Base-by-base conservation (phyloP, 2,113 vertebrate species). In the Rhinoptilus africanus region DNA sequence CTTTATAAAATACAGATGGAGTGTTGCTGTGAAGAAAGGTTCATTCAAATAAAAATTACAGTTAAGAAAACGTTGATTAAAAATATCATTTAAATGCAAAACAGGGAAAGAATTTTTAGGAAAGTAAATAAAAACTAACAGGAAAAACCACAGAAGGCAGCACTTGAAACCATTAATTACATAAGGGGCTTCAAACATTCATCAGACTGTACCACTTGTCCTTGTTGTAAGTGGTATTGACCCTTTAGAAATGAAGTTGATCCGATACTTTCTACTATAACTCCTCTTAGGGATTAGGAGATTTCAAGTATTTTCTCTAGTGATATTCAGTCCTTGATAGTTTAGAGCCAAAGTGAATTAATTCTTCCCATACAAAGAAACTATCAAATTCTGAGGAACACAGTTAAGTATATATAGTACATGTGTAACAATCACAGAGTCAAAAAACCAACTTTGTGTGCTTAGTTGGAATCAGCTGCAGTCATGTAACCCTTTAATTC, bases 301-400 rank as follows among this genome's bases (percentile, higher is more conserved):
- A 96, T 94, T 95, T 97, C 88, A 97, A 84, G 57, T 72, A 62
- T 95, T 97, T 97, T 89, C 96, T 97, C 93, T 60, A 91, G 85
- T 96, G 93, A 78, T 89, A 95, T 85, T 96, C 81, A 83, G 43
- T 95, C 77, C 27, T 97, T 96, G 89, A 97, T 89, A 96, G 73
- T 73, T 96, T 91, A 93, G 43, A 97, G 71, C 48, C 87, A 97
- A 97, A 97, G 63, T 95, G 91, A 97, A 97, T 97, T 96, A 96
- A 97, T 97, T 98, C 85, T 97, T 97, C 69, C 89, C 74, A 64
- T 64, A 90, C 66, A 97, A 96, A 97, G 92, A 96, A 96, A 93
- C 35, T 56, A 96, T 92, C 67, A 88, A 96, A 96, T 97, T 98
- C 84, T 77, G 91, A 94, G 74, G 41, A 97, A 95, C 34, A 72